Base-by-base conservation (phyloP, 2,113 vertebrate genomes). In the Saguinus imperator region DNA sequence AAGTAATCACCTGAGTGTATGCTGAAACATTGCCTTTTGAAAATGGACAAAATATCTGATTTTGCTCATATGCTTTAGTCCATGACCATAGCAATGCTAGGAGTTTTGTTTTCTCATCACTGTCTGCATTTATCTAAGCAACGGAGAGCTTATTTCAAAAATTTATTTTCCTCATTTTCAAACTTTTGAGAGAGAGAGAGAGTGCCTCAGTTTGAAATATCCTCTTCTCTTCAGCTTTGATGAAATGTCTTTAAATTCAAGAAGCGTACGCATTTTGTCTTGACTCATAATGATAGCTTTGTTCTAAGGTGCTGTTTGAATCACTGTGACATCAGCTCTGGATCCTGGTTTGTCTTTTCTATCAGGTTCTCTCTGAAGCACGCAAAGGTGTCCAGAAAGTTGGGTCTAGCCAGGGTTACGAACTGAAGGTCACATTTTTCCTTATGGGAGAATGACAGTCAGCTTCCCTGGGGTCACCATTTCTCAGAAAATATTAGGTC, bases 1-100 rank as follows among this genome's bases (percentile, higher is more conserved):
- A 89, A 90, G 64, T 72, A 80, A 89, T 89, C 94, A 70, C 64
- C 14, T 35, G 20, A 79, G 68, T 40, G 4, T 8, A 16, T 21
- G 40, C 18, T 13, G 32, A 95, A 72, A 61, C 61, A n/a, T 9
- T 61, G 37, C 73, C 72, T 93, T 87, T 88, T 77, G 52, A 92
- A 96, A 93, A 94, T 32, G 14, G 84, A 68, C 40, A 64, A 61
- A 86, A 82, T 88, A 73, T 87, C 96, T 92, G 79, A 93, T 96
- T 92, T 95, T 91, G 48, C 8, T 35, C 16, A 21, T 75, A 57
- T 89, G 58, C 35, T 80, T 80, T 80, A 25, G 14, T 27, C 14
- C 35, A 3, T 13, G 75, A 94, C 1, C 52, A 21, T 48, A 29
- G 7, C 4, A 43, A 29, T 48, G 35, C 45, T 79, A 32, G 45